A percentile compares a stretch with the other conserved stretches of the same genome.
Conservation (phyloP, 2,113 vertebrate species). For the Gorsachius goisagi region DNA sequence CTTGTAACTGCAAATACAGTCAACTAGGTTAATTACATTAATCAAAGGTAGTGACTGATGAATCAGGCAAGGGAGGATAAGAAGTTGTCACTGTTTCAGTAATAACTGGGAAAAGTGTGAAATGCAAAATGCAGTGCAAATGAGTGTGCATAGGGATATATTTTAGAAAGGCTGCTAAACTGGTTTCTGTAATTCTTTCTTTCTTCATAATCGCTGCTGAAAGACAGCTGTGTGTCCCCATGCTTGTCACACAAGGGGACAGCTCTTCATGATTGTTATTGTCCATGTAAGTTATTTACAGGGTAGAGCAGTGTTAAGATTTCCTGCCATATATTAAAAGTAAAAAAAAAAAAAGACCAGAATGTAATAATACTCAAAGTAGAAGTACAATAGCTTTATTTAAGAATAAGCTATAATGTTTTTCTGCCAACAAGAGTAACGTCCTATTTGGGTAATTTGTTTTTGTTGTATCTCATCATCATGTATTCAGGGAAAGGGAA, state of each 20-base stretch:
- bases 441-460: not conserved
- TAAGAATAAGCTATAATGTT: not conserved
- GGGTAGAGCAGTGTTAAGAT: not conserved
- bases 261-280: not conserved
- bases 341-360: not conserved
- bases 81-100: not conserved
- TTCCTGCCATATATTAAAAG: not conserved
- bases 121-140: not conserved
- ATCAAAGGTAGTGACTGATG: fast-evolving
- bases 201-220: not conserved
- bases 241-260: not conserved
- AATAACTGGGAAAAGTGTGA: not conserved
- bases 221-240: fast-evolving
- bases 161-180: not conserved
- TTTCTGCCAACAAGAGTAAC: not conserved
- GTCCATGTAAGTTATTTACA: not conserved
- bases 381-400: not conserved
- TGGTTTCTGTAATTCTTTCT: not conserved
- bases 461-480: not conserved
- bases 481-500: not conserved
- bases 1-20: not conserved
- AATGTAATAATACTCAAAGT: not conserved
- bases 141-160: not conserved
- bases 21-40: not conserved
- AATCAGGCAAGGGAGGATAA: not conserved